These are phyloP conservation scores for Machaerirhynchus nigripectus DNA, from an alignment of 2,113 vertebrate genomes.

Conservation along the genomic window DNA sequence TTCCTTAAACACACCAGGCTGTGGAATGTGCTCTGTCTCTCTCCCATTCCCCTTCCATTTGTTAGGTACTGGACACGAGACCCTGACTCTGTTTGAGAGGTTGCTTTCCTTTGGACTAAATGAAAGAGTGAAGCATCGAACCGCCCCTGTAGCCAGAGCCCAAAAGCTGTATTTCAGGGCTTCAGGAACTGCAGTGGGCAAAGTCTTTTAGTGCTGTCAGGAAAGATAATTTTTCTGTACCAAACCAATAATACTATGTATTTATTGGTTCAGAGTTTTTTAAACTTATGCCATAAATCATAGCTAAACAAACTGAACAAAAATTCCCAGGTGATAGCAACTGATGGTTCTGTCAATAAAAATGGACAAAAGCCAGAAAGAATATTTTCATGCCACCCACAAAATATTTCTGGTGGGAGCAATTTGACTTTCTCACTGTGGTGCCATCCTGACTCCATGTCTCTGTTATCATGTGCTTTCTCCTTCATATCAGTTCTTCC, in stretches of 20 bases:
- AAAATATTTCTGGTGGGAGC: not conserved
- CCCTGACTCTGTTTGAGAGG: not conserved
- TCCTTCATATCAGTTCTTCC: not conserved
- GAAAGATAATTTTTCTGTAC: not conserved
- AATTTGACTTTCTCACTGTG: not conserved
- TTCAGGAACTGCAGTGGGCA: not conserved
- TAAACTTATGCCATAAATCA: not conserved
- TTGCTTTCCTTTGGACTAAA: not conserved
- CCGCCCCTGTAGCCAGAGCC: not conserved
- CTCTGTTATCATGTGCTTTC: not conserved
- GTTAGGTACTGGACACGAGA: not conserved
- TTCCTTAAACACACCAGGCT: conserved; percentile 68
- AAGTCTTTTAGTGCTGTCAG: not conserved
- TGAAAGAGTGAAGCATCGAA: not conserved
- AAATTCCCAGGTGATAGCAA: not conserved
- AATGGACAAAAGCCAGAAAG: not conserved
- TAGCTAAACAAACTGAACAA: not conserved
- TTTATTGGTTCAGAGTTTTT: not conserved
- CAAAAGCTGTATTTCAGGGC: not conserved
- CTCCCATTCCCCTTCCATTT: conserved; percentile 45
- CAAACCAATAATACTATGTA: not conserved
- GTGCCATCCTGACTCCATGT: not conserved
- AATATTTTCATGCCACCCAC: not conserved
- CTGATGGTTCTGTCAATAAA: not conserved
- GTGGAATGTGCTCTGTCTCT: conserved; percentile 62